A percentile compares a stretch with the other conserved stretches of the same genome.
phyloP scores from a whole-genome alignment of 1,140 invertebrate species.

The Argopecten irradians region DNA sequence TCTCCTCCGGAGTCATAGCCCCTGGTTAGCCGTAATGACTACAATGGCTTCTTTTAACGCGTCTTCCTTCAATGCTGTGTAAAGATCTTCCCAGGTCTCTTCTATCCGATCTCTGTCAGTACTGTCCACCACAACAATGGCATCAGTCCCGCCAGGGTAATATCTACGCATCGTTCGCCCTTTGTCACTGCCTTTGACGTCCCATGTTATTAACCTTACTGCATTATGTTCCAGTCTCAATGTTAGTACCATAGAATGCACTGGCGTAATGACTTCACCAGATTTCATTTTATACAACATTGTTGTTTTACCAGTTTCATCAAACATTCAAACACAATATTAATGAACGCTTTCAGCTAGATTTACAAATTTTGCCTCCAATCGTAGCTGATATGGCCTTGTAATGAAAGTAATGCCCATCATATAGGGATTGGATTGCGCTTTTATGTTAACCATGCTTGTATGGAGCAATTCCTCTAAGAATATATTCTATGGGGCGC shows the following conservation, averaged over 20 bases:
- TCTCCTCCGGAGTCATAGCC: conserved; percentile 9
- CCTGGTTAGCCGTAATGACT: conserved; percentile 29
- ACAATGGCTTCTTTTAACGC: conserved; percentile 11
- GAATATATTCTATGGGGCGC: too few species aligned
- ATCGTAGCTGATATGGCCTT: too few species aligned
- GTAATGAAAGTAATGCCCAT: too few species aligned
- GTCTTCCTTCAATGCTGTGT: neutral
- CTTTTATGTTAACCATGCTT: too few species aligned
- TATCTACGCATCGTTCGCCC: conserved; percentile 94
- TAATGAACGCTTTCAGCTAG: neutral
- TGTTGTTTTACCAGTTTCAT: conserved; percentile 98
- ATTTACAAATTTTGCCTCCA: too few species aligned
- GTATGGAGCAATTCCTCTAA: too few species aligned
- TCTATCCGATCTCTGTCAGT: conserved; percentile 21
- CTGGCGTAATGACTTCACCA: conserved; percentile 98
- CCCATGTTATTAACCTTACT: conserved; percentile 89
- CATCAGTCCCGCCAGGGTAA: conserved; percentile 91
- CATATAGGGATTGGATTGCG: too few species aligned
- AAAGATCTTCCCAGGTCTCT: neutral
- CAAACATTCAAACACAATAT: conserved; percentile 80
- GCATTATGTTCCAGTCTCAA: conserved; percentile 91
- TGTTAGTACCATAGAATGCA: conserved; percentile 96
- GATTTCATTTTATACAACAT: conserved; percentile 98
- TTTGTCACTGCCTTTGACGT: conserved; percentile 95
- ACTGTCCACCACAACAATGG: conserved; percentile 36